Conservation (phyloP, 2,113 vertebrate species). For the Daboia siamensis region DNA sequence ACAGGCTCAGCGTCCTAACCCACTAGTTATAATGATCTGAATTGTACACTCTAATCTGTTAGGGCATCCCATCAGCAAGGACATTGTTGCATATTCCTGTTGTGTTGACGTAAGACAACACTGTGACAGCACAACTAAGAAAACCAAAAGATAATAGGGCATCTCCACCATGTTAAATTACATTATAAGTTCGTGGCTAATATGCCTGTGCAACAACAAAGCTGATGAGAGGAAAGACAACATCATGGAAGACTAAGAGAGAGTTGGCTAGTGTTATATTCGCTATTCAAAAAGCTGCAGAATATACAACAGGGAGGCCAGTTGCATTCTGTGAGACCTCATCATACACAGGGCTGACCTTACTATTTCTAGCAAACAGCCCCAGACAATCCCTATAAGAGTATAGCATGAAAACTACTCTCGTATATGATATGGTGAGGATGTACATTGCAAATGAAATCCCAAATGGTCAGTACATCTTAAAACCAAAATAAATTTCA, state of each 20-base stretch:
- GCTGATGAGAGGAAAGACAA: not conserved
- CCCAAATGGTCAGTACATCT: not conserved
- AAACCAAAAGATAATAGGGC: not conserved
- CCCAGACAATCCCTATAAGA: not conserved
- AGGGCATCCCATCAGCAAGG: not conserved
- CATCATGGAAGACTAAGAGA: not conserved
- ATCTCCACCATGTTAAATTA: not conserved
- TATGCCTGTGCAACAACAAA: not conserved
- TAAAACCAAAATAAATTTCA: not conserved
- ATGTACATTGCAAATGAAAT: not conserved
- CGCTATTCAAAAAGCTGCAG: not conserved
- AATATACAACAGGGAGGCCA: not conserved
- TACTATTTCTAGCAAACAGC: not conserved
- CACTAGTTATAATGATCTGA: not conserved
- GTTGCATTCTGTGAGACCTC: not conserved
- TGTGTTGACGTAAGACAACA: not conserved
- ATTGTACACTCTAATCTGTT: not conserved
- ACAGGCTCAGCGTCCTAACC: no score
- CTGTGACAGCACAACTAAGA: not conserved
- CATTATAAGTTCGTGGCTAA: not conserved
- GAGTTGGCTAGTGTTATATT: not conserved
- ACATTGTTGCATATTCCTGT: not conserved
- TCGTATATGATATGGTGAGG: not conserved
- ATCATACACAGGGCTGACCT: not conserved
- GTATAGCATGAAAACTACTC: not conserved